A percentile compares a stretch with the other conserved stretches of the same genome.
Evolutionary conservation across 2,797 vertebrate species (phyloP).

Genomic region (Mormyrus proboscirostris): DNA sequence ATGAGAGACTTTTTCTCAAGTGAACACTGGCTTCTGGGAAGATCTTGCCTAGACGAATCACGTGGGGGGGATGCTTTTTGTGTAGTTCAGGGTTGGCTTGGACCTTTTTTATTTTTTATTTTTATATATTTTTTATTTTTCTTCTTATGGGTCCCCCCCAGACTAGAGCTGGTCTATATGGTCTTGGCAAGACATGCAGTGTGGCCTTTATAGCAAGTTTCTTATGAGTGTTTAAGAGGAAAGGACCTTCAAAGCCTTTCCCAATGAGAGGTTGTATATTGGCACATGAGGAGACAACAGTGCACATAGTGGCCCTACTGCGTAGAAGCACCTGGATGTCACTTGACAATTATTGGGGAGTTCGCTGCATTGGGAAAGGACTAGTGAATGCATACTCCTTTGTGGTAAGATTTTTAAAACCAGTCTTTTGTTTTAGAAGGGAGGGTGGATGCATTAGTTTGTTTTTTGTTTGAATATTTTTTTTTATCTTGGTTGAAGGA

Average conservation of each 20-base stretch:
- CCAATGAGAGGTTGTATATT: slow-evolving; percentile 84
- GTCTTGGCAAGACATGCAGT: slow-evolving; percentile 99
- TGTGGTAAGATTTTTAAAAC: slow-evolving; percentile 74
- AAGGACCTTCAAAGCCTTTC: slow-evolving; percentile 75
- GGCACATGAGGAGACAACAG: slow-evolving; percentile 91
- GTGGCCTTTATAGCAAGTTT: slow-evolving; percentile 89
- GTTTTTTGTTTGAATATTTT: slow-evolving; percentile 20
- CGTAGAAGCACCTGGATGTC: slow-evolving; percentile 98
- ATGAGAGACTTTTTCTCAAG: slow-evolving; percentile 98
- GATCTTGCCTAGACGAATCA: slow-evolving; percentile 97
- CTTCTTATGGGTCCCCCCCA: slow-evolving; percentile 47
- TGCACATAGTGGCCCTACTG: slow-evolving; percentile 94
- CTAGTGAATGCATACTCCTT: slow-evolving; percentile 90
- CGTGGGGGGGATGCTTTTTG: slow-evolving; percentile 52
- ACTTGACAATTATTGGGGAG: slow-evolving; percentile 98
- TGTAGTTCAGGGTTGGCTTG: slow-evolving; percentile 45
- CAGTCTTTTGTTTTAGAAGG: slow-evolving; percentile 26
- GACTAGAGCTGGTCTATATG: slow-evolving; percentile 73
- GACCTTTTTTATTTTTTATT: slow-evolving; percentile 36
- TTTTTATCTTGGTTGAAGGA: slow-evolving; percentile 53
- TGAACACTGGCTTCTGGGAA: slow-evolving; percentile 98
- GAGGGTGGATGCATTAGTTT: slow-evolving; percentile 22
- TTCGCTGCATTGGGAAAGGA: slow-evolving; percentile 86
- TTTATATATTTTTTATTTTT: slow-evolving; percentile 43
- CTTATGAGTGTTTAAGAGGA: slow-evolving; percentile 82